Conservation (phyloP, 2,797 vertebrate species). For the Intellagama lesueurii region DNA sequence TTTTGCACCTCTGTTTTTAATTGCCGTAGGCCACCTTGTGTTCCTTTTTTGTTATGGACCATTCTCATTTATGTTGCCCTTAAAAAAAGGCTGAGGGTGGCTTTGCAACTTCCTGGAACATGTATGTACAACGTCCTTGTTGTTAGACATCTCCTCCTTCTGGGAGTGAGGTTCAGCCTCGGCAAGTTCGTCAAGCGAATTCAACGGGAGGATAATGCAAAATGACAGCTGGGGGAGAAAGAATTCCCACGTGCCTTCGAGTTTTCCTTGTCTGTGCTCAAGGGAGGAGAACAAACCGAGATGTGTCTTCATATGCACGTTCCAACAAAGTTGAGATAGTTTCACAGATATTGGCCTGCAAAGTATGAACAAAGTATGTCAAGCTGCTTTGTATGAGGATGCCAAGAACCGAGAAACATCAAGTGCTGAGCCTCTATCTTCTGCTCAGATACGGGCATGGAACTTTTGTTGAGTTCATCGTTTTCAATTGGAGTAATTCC, state of each 20-base stretch:
- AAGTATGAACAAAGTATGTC: neutral
- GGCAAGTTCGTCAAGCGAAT: neutral
- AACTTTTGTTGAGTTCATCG: neutral
- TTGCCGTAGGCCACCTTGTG: too few relatives aligned
- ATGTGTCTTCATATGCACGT: constrained; percentile 3
- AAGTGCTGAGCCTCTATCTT: neutral
- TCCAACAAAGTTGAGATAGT: neutral
- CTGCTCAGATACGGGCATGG: neutral
- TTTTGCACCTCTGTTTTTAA: too few relatives aligned
- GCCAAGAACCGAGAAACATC: too few relatives aligned
- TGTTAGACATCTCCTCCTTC: neutral
- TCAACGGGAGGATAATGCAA: neutral
- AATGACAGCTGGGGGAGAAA: neutral
- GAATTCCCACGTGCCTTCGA: neutral
- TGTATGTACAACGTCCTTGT: neutral
- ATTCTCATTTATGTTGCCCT: neutral
- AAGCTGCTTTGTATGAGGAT: neutral
- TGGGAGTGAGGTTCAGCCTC: neutral
- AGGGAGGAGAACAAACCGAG: neutral
- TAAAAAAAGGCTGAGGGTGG: neutral
- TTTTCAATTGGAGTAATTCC: neutral
- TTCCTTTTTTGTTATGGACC: too few relatives aligned
- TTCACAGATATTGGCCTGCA: neutral
- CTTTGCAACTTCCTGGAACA: neutral
- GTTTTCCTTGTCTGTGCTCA: rapidly evolving